Evolutionary conservation across 2,797 vertebrate genomes (phyloP), one percentile per base, ranked within the genome.

Genomic region (Knipowitschia caucasica): DNA sequence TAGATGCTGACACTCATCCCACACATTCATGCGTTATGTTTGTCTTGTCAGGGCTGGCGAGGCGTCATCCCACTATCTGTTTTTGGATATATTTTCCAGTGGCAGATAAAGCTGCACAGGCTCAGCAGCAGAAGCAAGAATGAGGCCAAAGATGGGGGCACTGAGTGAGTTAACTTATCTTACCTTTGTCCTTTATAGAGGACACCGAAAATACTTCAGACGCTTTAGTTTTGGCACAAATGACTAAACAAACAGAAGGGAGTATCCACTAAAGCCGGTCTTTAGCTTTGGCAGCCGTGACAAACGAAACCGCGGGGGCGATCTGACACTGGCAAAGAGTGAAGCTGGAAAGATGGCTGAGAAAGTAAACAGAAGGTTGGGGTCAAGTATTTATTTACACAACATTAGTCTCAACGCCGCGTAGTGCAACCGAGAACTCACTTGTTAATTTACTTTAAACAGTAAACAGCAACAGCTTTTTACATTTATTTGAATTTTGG

Each of bases 231-330:
- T 43, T 3, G 40, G 52, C 47, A 55, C 21, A 66, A 63, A 57
- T 78, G 62, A 60, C 61, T 46, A 77, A 71, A 77, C 67, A 78
- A 81, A 81, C 26, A 80, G 24, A 57, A 21, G 62, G 25, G 36
- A 29, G 33, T 30, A 53, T 71, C 60, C 56, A 31, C 17, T 67
- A 65, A 78, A 71, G 15, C 63, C 61, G 0, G 31, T 29, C 1
- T 0, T 24, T 25, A 30, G 56, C 31, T 12, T 45, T 3, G 3
- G 55, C 46, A 51, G 38, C 29, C 33, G 9, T 18, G 50, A 67
- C 58, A 43, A 49, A 12, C 31, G 45, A 63, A 49, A 49, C 53
- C 36, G 9, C 23, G 50, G 53, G 30, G 49, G 35, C 23, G 27
- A 21, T 33, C 18, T n/a, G 46, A 18, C 11, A 23, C 45, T 47